Evolutionary conservation across 2,113 vertebrate species (phyloP).

Genomic region (Engraulis encrasicolus): DNA sequence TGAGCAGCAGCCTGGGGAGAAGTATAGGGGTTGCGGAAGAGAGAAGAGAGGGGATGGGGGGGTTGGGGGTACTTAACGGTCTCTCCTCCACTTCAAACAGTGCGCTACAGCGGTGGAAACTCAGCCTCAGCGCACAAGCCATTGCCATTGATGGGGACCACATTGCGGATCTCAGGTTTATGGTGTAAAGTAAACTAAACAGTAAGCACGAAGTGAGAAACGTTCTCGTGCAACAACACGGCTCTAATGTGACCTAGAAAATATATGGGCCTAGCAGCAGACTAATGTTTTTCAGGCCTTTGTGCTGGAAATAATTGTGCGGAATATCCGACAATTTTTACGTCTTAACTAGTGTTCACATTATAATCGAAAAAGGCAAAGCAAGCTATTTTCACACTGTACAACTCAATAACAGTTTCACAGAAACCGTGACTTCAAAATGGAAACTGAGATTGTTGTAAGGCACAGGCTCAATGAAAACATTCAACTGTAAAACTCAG

Average conservation of each 20-base stretch:
- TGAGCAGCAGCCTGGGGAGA: constrained; percentile 38
- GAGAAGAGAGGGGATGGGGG: constrained; percentile 21
- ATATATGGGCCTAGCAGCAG: background rate
- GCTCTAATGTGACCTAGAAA: background rate
- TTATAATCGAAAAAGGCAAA: background rate
- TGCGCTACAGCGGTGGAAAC: constrained; percentile 52
- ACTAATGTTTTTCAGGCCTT: background rate
- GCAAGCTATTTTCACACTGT: background rate
- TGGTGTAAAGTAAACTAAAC: constrained; percentile 22
- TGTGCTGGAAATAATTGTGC: background rate
- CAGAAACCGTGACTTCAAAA: background rate
- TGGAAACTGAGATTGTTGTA: background rate
- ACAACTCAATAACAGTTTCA: background rate
- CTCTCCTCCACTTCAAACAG: constrained; percentile 56
- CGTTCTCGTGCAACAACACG: background rate
- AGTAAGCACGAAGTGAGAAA: constrained; percentile 1
- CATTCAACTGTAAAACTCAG: background rate
- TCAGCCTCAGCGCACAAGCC: constrained; percentile 35
- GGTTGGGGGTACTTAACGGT: constrained; percentile 53
- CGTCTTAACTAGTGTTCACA: background rate
- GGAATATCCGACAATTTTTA: background rate
- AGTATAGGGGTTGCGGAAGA: too few relatives aligned
- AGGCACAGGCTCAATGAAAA: background rate
- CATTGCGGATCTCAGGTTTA: constrained; percentile 39
- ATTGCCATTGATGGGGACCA: constrained; percentile 48